A percentile compares a stretch with the other conserved stretches of the same genome.
These are phyloP conservation scores for Seriola dumerili DNA, from an alignment of 2,113 vertebrate species.

Conservation along the genomic window DNA sequence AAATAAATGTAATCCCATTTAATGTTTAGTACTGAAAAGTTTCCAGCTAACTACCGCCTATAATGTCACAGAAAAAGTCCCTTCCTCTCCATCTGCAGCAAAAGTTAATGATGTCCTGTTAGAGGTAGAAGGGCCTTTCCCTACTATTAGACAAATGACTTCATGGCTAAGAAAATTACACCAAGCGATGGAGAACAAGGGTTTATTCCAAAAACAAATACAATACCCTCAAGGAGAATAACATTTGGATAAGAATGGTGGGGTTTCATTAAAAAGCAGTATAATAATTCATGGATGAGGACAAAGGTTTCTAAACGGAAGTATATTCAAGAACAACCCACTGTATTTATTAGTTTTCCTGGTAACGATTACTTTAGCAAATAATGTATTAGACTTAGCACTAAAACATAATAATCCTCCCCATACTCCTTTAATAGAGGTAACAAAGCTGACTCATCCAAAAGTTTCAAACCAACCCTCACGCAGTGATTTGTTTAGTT, in stretches of 20 bases:
- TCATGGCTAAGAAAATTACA: conserved; percentile 1
- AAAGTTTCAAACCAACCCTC: background rate
- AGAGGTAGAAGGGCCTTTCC: background rate
- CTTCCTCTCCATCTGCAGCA: conserved; percentile 1
- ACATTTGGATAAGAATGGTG: conserved; percentile 20
- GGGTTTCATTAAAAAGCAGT: conserved; percentile 45
- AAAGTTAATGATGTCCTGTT: background rate
- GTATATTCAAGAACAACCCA: background rate
- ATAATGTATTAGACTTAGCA: conserved; percentile 14
- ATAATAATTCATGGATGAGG: conserved; percentile 24
- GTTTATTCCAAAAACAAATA: conserved; percentile 28
- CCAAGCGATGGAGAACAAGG: background rate
- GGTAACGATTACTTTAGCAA: conserved; percentile 1
- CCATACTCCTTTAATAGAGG: background rate
- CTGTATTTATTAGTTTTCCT: conserved; percentile 4
- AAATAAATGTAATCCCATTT: background rate
- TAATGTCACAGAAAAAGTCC: background rate
- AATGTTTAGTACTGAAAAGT: background rate
- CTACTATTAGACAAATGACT: conserved; percentile 6
- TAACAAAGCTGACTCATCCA: background rate
- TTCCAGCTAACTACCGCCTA: background rate
- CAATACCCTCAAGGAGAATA: conserved; percentile 2
- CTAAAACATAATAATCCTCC: background rate
- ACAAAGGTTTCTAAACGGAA: conserved; percentile 15
- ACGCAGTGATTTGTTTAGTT: background rate